Conservation (phyloP, 2,888 invertebrate genomes). For the Lymantria dispar region DNA sequence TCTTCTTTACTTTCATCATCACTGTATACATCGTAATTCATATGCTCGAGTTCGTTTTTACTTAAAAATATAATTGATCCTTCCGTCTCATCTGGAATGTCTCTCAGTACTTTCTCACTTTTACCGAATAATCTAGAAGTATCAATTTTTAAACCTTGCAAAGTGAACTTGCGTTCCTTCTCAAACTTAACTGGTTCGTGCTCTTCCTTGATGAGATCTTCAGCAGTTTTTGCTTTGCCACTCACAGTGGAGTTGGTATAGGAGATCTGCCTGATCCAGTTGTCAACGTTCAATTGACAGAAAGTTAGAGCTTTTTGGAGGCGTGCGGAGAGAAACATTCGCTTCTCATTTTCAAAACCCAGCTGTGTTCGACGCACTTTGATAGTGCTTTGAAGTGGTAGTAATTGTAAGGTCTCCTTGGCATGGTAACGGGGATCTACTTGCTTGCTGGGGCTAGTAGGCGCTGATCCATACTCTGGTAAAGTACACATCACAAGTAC, state of each 20-base stretch:
- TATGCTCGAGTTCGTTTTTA: conserved; percentile 84
- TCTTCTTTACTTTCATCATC: conserved; percentile 77
- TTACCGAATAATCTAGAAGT: conserved; percentile 76
- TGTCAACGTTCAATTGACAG: conserved; percentile 85
- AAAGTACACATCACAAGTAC: conserved; percentile 85
- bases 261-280: conserved; percentile 84
- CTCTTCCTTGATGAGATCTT: conserved; percentile 81
- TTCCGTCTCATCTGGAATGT: conserved; percentile 83
- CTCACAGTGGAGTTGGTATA: conserved; percentile 69
- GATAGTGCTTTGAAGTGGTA: conserved; percentile 65
- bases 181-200: conserved; percentile 76
- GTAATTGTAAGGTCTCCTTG: conserved; percentile 77
- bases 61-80: conserved; percentile 86
- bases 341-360: conserved; percentile 84
- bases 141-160: conserved; percentile 77
- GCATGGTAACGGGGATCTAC: conserved; percentile 80
- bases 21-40: conserved; percentile 81
- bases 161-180: conserved; percentile 77
- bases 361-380: conserved; percentile 81
- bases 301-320: conserved; percentile 85
- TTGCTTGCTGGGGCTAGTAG: conserved; percentile 75
- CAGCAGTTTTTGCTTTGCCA: conserved; percentile 73
- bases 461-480: conserved; percentile 75
- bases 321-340: conserved; percentile 84
- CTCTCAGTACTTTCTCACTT: conserved; percentile 76